A percentile compares a stretch with the other conserved stretches of the same genome.
phyloP scores from a whole-genome alignment of 2,888 invertebrate species.

The Nemoura dubitans region DNA sequence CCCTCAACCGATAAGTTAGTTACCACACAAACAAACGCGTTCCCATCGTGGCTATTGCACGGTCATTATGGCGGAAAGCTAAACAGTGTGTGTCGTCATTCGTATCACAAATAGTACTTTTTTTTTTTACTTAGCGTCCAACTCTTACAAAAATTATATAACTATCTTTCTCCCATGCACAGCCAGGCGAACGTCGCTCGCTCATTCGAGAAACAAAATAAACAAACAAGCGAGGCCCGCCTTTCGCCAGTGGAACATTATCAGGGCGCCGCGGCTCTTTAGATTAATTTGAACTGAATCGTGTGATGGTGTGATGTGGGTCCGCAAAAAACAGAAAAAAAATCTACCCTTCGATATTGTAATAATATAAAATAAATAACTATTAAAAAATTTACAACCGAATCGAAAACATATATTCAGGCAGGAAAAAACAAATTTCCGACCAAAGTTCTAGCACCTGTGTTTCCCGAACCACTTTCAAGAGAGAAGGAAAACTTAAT shows the following conservation, averaged over 20 bases:
- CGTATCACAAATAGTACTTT: not conserved
- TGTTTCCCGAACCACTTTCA: slow-evolving; percentile 35
- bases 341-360: slow-evolving; percentile 1
- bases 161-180: slow-evolving; percentile 12
- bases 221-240: not conserved
- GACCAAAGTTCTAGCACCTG: slow-evolving; percentile 39
- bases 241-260: not conserved
- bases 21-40: slow-evolving; percentile 30
- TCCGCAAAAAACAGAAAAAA: not conserved
- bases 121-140: not conserved
- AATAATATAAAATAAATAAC: slow-evolving; percentile 39
- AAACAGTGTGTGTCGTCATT: not conserved
- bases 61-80: slow-evolving; percentile 2
- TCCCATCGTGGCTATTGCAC: slow-evolving; percentile 23
- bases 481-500: slow-evolving; percentile 9
- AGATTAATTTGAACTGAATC: slow-evolving; percentile 12
- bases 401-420: slow-evolving; percentile 15
- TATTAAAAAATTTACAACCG: slow-evolving; percentile 20
- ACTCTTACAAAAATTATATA: slow-evolving; percentile 12
- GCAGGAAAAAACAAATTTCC: slow-evolving; percentile 8
- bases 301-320: not conserved
- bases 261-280: not conserved
- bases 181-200: not conserved
- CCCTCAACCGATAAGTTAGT: slow-evolving; percentile 40
- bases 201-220: not conserved